A percentile compares a stretch with the other conserved stretches of the same genome.
Conservation (phyloP, 2,797 vertebrate species). For the Jordanella pulchra region DNA sequence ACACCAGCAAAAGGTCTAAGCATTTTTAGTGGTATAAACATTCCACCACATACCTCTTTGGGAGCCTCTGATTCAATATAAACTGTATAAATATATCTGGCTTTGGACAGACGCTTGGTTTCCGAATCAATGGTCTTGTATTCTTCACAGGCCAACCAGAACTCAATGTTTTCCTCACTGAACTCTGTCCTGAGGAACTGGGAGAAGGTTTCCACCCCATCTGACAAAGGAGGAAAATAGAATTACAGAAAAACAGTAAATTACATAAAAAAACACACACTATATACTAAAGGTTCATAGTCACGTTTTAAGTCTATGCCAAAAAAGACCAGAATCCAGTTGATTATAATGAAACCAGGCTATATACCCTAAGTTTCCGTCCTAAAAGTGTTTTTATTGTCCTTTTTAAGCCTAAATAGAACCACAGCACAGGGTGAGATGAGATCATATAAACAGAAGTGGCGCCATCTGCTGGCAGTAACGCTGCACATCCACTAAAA, state of each 20-base stretch:
- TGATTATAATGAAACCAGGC: too few relatives aligned
- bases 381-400: too few relatives aligned
- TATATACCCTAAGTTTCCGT: too few relatives aligned
- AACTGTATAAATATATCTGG: slow-evolving; percentile 88
- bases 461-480: too few relatives aligned
- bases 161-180: slow-evolving; percentile 98
- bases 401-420: too few relatives aligned
- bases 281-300: too few relatives aligned
- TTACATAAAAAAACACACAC: background rate
- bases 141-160: slow-evolving; percentile 95
- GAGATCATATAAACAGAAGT: too few relatives aligned
- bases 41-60: slow-evolving; percentile 87
- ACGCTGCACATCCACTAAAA: too few relatives aligned
- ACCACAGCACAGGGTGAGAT: too few relatives aligned
- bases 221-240: slow-evolving; percentile 59
- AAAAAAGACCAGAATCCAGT: too few relatives aligned
- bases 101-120: slow-evolving; percentile 84
- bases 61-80: slow-evolving; percentile 89
- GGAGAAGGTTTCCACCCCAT: slow-evolving; percentile 87
- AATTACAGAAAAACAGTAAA: slow-evolving; percentile 22
- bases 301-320: too few relatives aligned
- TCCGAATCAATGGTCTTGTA: slow-evolving; percentile 87
- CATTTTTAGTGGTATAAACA: slow-evolving; percentile 39
- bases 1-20: slow-evolving; percentile 9
- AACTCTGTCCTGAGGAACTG: slow-evolving; percentile 93